phyloP scores from a whole-genome alignment of 2,797 vertebrate species.

The Heterohyrax brucei region DNA sequence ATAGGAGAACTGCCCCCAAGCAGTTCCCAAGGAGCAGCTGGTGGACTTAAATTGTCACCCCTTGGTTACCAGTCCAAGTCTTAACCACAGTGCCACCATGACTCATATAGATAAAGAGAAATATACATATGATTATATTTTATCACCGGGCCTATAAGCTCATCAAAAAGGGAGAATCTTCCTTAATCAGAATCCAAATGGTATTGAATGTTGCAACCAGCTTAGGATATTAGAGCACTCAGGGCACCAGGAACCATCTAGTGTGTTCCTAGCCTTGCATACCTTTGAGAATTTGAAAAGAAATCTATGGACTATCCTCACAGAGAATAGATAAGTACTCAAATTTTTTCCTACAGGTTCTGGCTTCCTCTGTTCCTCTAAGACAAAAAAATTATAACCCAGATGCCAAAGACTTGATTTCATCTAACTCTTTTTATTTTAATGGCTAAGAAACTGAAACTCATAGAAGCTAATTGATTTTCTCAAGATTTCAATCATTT shows the following conservation, averaged over 20 bases:
- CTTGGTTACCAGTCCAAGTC: too few relatives aligned
- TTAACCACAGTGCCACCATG: too few relatives aligned
- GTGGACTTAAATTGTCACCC: too few relatives aligned
- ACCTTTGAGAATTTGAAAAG: background rate
- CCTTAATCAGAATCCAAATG: background rate
- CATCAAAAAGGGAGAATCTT: background rate
- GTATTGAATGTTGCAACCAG: background rate
- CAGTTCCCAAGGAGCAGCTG: too few relatives aligned
- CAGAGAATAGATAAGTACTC: background rate
- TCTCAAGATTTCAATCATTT: constrained; percentile 27
- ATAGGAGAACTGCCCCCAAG: too few relatives aligned
- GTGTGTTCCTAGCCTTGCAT: background rate
- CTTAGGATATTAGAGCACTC: background rate
- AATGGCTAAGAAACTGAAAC: background rate
- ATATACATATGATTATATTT: background rate
- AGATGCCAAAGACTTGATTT: background rate
- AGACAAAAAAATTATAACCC: background rate
- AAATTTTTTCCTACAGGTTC: background rate
- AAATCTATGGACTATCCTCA: background rate
- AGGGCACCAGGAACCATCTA: background rate
- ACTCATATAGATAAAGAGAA: too few relatives aligned
- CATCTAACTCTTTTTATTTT: background rate
- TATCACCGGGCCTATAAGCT: background rate
- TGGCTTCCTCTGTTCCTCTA: background rate
- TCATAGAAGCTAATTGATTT: background rate